These are phyloP conservation scores for Ostrea edulis DNA, from an alignment of 1,140 invertebrate genomes.

Conservation along the genomic window DNA sequence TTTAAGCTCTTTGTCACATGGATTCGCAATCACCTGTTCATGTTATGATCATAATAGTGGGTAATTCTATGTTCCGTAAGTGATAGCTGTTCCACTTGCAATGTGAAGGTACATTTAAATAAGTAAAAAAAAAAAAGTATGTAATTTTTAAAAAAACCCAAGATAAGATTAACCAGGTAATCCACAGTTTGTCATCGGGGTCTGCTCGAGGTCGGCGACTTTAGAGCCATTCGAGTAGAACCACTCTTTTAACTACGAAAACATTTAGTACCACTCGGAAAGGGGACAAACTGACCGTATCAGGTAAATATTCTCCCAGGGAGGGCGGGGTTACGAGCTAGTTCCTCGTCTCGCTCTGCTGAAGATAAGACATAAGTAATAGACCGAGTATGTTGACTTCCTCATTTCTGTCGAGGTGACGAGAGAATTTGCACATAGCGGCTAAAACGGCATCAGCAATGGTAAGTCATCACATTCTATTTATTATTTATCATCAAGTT, in stretches of 20 bases:
- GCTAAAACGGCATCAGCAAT: background rate
- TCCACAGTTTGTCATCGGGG: background rate
- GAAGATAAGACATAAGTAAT: slow-evolving; percentile 14
- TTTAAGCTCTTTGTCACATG: no score
- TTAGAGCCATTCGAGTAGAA: background rate
- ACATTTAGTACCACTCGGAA: background rate
- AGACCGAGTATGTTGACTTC: background rate
- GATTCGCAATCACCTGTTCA: no score
- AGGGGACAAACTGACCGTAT: background rate
- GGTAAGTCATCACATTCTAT: background rate
- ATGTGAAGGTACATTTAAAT: background rate
- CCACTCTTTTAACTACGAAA: background rate
- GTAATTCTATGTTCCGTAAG: background rate
- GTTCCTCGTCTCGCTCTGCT: background rate
- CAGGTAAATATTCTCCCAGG: slow-evolving; percentile 15
- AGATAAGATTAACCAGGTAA: background rate
- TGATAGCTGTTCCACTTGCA: background rate
- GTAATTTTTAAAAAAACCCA: background rate
- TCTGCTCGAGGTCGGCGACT: background rate
- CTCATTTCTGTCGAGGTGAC: background rate
- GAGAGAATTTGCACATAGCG: background rate
- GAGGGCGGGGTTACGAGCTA: slow-evolving; percentile 1
- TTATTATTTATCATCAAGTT: background rate
- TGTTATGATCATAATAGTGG: no score
- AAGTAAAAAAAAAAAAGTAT: background rate